Evolutionary conservation across 2,888 invertebrate species (phyloP).

Genomic region (Ectobius pallidus): DNA sequence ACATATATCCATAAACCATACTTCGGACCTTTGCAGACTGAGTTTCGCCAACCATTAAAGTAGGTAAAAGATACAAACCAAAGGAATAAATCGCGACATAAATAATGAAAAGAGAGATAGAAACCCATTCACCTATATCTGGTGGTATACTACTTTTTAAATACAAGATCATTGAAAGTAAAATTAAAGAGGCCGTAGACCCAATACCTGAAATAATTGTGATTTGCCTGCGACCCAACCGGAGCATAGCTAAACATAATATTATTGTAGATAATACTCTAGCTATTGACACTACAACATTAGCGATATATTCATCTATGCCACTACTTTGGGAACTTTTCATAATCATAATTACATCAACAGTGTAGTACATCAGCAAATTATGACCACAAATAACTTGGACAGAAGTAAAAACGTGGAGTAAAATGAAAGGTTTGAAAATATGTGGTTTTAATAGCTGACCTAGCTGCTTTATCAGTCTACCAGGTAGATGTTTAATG

Average conservation of each 20-base stretch:
- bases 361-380: conserved; percentile 78
- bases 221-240: conserved; percentile 68
- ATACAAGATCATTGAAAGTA: too few relatives aligned
- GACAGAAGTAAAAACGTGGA: conserved; percentile 71
- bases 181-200: too few relatives aligned
- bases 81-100: too few relatives aligned
- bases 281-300: conserved; percentile 71
- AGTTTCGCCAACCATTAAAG: conserved; percentile 76
- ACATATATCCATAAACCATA: conserved; percentile 74
- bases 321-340: neutral
- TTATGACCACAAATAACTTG: conserved; percentile 78
- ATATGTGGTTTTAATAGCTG: conserved; percentile 58
- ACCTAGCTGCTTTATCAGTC: too few relatives aligned
- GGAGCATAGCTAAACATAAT: conserved; percentile 68
- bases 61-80: conserved; percentile 75
- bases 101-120: too few relatives aligned
- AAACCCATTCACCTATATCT: too few relatives aligned
- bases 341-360: conserved; percentile 64
- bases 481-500: too few relatives aligned
- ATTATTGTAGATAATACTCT: conserved; percentile 68
- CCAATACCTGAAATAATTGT: conserved; percentile 69
- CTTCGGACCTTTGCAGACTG: conserved; percentile 75
- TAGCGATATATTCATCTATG: conserved; percentile 61
- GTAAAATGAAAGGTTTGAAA: conserved; percentile 73
- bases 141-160: too few relatives aligned